Evolutionary conservation across 1,140 invertebrate species (phyloP).

Genomic region (Wiebesia pumilae): DNA sequence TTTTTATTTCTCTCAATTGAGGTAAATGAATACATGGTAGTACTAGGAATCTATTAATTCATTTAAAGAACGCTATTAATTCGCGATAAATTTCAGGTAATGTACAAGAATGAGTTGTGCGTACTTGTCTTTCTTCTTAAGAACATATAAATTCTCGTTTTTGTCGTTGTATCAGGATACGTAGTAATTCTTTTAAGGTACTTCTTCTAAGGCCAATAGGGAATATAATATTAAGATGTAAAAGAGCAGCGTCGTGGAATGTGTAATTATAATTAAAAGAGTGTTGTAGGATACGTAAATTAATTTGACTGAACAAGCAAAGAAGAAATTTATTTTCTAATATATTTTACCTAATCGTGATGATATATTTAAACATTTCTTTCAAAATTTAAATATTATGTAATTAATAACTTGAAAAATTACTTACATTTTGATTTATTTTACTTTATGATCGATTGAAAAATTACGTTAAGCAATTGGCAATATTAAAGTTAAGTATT

Average conservation of each 20-base stretch:
- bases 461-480: too few relatives aligned
- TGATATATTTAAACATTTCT: too few relatives aligned
- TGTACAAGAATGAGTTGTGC: conserved; percentile 3
- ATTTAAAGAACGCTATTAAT: conserved; percentile 40
- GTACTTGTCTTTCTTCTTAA: background rate
- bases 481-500: too few relatives aligned
- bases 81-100: conserved; percentile 36
- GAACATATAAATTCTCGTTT: conserved; percentile 4
- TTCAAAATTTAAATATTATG: too few relatives aligned
- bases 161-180: background rate
- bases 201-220: background rate
- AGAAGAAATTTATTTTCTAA: background rate
- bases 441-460: too few relatives aligned
- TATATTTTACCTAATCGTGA: background rate
- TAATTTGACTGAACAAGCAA: conserved; percentile 10
- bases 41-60: conserved; percentile 16
- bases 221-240: conserved; percentile 7
- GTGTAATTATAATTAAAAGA: background rate
- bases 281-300: background rate
- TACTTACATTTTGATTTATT: too few relatives aligned
- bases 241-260: background rate
- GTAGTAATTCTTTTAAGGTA: background rate
- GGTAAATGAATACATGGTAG: background rate
- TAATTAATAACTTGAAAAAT: too few relatives aligned
- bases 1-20: background rate